Percentiles rank a stretch among this genome's conserved stretches.
Conservation (phyloP, 2,113 vertebrate genomes). For the Saimiri boliviensis region DNA sequence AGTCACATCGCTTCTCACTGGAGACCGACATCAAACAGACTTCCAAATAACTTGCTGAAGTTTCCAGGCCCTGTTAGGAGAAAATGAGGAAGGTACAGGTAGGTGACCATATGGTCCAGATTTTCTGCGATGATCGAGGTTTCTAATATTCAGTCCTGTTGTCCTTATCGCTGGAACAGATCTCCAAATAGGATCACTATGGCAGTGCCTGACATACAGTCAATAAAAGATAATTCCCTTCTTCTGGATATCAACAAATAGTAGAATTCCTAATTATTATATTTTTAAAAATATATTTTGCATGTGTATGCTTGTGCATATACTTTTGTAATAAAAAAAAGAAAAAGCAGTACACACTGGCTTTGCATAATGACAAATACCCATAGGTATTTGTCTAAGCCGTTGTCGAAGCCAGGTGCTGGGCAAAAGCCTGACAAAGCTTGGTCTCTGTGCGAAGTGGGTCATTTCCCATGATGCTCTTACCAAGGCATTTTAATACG, state of each 20-base stretch:
- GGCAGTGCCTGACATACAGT: not conserved
- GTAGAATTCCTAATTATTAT: not conserved
- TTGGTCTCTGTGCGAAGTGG: not conserved
- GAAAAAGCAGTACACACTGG: not conserved
- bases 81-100: constrained; percentile 63
- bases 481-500: not conserved
- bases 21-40: constrained; percentile 86
- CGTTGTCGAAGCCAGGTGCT: not conserved
- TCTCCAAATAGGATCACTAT: not conserved
- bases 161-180: not conserved
- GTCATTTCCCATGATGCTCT: accelerated
- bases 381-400: not conserved
- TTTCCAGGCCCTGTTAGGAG: constrained; percentile 71
- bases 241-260: not conserved
- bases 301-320: not conserved
- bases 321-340: not conserved
- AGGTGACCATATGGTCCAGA: constrained; percentile 37
- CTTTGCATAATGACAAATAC: not conserved
- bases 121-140: not conserved
- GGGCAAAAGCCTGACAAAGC: not conserved
- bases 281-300: not conserved
- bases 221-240: not conserved
- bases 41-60: constrained; percentile 80
- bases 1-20: constrained; percentile 71
- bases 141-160: not conserved